A percentile compares a stretch with the other conserved stretches of the same genome.
These are phyloP conservation scores for Agrotis puta DNA, from an alignment of 2,888 invertebrate species.

Conservation along the genomic window DNA sequence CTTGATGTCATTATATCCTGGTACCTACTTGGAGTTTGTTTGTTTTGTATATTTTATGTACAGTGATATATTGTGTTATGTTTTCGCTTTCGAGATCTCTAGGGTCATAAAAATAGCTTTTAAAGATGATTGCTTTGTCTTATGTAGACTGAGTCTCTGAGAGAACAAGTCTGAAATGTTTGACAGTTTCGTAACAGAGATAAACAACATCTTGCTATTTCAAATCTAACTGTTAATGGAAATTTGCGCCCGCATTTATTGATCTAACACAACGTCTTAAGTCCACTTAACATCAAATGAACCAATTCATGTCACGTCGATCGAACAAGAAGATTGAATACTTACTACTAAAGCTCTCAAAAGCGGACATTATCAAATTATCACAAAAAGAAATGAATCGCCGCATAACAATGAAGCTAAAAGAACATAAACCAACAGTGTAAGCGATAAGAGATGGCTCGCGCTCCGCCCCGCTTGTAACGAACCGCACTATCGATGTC, in stretches of 20 bases:
- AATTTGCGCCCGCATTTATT: constrained; percentile 40
- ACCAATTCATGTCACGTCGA: constrained; percentile 68
- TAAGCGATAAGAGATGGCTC: constrained; percentile 81
- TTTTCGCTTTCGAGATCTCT: constrained; percentile 50
- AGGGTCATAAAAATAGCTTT: constrained; percentile 17
- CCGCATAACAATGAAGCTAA: constrained; percentile 84
- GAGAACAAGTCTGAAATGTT: constrained; percentile 24
- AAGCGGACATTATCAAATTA: constrained; percentile 75
- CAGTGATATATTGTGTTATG: constrained; percentile 50
- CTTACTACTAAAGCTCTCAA: constrained; percentile 67
- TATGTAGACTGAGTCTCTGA: not conserved
- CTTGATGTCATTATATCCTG: constrained; percentile 80
- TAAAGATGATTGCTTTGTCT: constrained; percentile 15
- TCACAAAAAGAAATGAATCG: constrained; percentile 77
- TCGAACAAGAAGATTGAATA: constrained; percentile 68
- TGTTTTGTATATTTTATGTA: constrained; percentile 60
- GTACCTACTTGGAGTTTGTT: constrained; percentile 67
- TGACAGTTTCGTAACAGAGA: constrained; percentile 32
- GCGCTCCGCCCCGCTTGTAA: constrained; percentile 86
- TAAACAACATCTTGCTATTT: constrained; percentile 6
- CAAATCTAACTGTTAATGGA: constrained; percentile 24
- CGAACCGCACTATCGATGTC: constrained; percentile 90
- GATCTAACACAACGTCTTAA: constrained; percentile 46
- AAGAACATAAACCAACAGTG: constrained; percentile 86
- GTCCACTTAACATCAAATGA: constrained; percentile 62